Conservation (phyloP, 2,797 vertebrate genomes). For the Morus bassanus region DNA sequence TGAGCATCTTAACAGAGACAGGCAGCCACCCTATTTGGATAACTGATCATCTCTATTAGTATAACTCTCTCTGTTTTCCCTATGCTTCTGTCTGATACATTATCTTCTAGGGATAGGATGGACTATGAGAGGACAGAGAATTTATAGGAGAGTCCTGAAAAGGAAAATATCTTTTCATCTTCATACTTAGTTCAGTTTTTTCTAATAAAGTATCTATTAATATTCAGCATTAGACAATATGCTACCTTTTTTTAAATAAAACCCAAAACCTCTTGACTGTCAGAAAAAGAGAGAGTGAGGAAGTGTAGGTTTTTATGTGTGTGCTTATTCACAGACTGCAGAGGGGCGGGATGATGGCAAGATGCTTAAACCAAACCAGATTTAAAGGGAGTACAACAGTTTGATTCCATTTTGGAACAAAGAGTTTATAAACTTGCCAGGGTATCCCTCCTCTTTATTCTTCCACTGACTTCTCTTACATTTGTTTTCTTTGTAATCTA, state of each 20-base stretch:
- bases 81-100: not conserved
- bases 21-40: not conserved
- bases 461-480: not conserved
- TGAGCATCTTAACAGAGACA: not conserved
- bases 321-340: not conserved
- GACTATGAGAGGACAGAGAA: not conserved
- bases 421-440: not conserved
- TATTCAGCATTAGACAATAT: not conserved
- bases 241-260: not conserved
- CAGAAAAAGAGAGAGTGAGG: not conserved
- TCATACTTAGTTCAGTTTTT: not conserved
- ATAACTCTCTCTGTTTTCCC: not conserved
- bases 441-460: not conserved
- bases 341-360: not conserved
- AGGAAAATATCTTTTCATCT: not conserved
- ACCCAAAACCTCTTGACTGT: not conserved
- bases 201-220: slow-evolving; percentile 12
- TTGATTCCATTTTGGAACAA: not conserved
- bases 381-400: not conserved
- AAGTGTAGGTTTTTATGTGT: not conserved
- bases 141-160: slow-evolving; percentile 1
- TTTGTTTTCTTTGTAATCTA: not conserved
- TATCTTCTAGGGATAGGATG: not conserved
- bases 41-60: not conserved
- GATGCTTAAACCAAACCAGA: not conserved